These are phyloP conservation scores for Tenrec ecaudatus DNA, from an alignment of 2,113 vertebrate genomes.

Conservation along the genomic window DNA sequence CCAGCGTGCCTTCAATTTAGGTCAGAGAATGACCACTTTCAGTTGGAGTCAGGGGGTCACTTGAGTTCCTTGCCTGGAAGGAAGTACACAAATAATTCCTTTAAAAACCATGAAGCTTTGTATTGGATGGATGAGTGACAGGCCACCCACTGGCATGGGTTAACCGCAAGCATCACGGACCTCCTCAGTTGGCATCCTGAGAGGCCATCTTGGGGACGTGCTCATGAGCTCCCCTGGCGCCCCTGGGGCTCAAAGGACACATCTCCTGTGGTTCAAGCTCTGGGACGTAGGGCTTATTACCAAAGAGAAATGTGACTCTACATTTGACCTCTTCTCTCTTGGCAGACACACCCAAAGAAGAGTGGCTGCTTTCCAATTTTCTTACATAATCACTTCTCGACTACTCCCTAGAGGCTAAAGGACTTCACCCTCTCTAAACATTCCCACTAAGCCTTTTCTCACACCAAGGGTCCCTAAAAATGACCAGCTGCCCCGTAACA, in stretches of 20 bases:
- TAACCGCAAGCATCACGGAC: not conserved
- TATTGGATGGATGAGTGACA: constrained; percentile 6
- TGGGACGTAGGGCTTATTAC: no score
- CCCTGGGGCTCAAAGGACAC: no score
- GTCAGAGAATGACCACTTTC: constrained; percentile 12
- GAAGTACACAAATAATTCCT: constrained; percentile 51
- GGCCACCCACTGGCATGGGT: not conserved
- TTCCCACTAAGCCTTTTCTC: not conserved
- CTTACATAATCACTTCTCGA: no score
- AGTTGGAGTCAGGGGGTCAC: not conserved
- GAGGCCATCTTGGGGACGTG: not conserved
- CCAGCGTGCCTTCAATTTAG: constrained; percentile 40
- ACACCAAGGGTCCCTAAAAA: not conserved
- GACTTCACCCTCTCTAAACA: fast-evolving
- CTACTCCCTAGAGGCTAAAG: no score
- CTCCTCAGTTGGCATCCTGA: not conserved
- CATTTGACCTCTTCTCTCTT: not conserved
- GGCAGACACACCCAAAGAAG: not conserved
- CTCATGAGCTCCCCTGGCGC: fast-evolving
- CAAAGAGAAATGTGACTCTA: not conserved
- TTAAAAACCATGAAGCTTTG: constrained; percentile 41
- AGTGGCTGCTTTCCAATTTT: no score
- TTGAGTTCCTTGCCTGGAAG: constrained; percentile 28
- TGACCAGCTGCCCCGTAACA: no score
- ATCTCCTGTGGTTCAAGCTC: no score